A percentile compares a stretch with the other conserved stretches of the same genome.
These are phyloP conservation scores for Dryococelus australis DNA, from an alignment of 2,888 invertebrate species.

Conservation along the genomic window DNA sequence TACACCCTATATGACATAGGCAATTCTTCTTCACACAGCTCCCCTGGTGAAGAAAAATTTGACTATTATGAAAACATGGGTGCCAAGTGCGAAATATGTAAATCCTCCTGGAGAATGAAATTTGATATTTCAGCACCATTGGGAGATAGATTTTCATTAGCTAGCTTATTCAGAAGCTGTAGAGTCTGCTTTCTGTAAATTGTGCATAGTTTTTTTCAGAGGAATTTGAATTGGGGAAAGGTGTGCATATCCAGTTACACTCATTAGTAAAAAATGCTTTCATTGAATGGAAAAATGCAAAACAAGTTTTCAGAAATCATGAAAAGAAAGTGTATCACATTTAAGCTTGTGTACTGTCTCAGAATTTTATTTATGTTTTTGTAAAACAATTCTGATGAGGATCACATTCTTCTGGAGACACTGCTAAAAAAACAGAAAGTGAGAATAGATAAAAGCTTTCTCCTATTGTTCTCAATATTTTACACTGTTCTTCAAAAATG, in stretches of 20 bases:
- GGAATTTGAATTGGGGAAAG: not conserved
- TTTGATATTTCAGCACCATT: no score
- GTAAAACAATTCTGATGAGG: not conserved
- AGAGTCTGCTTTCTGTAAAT: not conserved
- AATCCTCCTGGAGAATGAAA: no score
- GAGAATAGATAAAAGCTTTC: not conserved
- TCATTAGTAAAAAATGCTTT: no score
- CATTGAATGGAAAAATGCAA: slow-evolving; percentile 30
- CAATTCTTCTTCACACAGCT: no score
- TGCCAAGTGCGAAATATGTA: no score
- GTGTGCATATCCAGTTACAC: no score
- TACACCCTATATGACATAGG: no score
- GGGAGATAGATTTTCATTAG: no score
- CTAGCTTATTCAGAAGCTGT: no score
- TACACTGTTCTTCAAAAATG: not conserved
- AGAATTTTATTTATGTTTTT: no score
- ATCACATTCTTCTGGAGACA: not conserved
- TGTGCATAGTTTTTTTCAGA: not conserved
- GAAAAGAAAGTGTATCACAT: slow-evolving; percentile 26
- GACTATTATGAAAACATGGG: no score
- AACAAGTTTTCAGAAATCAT: slow-evolving; percentile 22
- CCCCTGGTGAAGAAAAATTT: no score
- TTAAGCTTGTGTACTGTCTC: not conserved
- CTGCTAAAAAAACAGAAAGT: slow-evolving; percentile 8
- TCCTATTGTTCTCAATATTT: not conserved